Percentiles rank a stretch among this genome's conserved stretches.
Conservation (phyloP, 2,888 invertebrate genomes). For the Cecidostiba fungosa region DNA sequence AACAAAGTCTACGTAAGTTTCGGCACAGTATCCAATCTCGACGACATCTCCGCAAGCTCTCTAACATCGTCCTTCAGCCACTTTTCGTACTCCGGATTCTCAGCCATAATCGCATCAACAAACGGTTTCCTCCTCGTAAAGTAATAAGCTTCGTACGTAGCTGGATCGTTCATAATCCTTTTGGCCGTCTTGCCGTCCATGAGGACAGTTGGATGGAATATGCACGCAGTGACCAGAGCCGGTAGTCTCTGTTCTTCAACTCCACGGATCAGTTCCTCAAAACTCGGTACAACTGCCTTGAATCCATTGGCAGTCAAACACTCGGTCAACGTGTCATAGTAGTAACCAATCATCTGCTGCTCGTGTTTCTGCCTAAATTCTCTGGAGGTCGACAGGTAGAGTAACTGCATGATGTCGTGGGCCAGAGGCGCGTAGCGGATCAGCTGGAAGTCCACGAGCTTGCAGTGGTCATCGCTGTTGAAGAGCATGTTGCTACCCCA, state of each 20-base stretch:
- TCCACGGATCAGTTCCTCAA: slow-evolving; percentile 71
- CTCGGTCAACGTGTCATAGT: slow-evolving; percentile 49
- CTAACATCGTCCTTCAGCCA: slow-evolving; percentile 70
- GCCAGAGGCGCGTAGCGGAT: slow-evolving; percentile 55
- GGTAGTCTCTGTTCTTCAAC: slow-evolving; percentile 74
- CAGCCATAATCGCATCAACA: slow-evolving; percentile 70
- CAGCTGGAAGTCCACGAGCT: slow-evolving; percentile 54
- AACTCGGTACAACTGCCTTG: slow-evolving; percentile 76
- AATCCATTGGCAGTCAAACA: slow-evolving; percentile 80
- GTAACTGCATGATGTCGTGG: slow-evolving; percentile 54
- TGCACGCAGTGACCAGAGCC: slow-evolving; percentile 70
- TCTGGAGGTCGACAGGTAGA: slow-evolving; percentile 34
- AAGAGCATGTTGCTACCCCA: slow-evolving; percentile 58
- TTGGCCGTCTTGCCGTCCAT: slow-evolving; percentile 69
- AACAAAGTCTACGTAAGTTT: neutral
- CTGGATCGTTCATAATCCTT: slow-evolving; percentile 69
- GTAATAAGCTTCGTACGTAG: slow-evolving; percentile 65
- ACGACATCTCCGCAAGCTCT: slow-evolving; percentile 66
- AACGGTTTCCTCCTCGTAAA: slow-evolving; percentile 68
- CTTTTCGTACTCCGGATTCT: slow-evolving; percentile 67
- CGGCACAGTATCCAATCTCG: slow-evolving; percentile 31
- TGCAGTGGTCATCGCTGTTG: slow-evolving; percentile 26
- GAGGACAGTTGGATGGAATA: slow-evolving; percentile 74
- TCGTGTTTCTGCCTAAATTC: slow-evolving; percentile 42
- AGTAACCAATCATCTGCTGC: slow-evolving; percentile 13